Base-by-base conservation (phyloP, 2,888 invertebrate genomes). In the Euclidia mi region DNA sequence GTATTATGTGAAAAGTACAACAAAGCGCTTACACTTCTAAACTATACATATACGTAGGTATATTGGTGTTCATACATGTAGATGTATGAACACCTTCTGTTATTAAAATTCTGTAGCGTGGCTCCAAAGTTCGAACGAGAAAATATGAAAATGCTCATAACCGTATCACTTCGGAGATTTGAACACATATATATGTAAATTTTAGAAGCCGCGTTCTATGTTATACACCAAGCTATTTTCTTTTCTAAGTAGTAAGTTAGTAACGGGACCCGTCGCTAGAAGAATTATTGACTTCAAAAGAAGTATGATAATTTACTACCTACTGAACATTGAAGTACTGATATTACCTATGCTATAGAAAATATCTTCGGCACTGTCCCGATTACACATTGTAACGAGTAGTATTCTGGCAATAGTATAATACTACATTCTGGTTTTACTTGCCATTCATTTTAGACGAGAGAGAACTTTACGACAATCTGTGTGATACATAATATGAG, bases 61-160 rank as follows among this genome's bases (percentile, higher is more conserved):
- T 17, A 3, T 25, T 15, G n/a, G 15, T 34, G 28, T 9, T 25
- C 20, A n/a, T n/a, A 11, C 3, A 48, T 28, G 28, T 20, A 31
- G 32, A 15, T 15, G 29, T 38, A 29, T n/a, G 29, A 10, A 44
- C 34, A 34, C 40, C 38, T 32, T 41, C 28, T 63, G 44, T 66
- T 58, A 68, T 68, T 68, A 63, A 68, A 64, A 60, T 60, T 60
- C 38, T 59, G 52, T 12, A 31, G 41, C 42, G 25, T 29, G 41
- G 35, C 43, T 55, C 15, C 40, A 38, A 59, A 53, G 43, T 59
- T 56, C 4, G 37, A 53, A 35, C 45, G 28, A 15, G 52, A 55
- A 49, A 42, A 59, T 53, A 61, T 56, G 37, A 57, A 52, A 43
- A 37, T 17, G 44, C 51, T 49, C 44, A 12, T 45, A 51, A 63